These are phyloP conservation scores for Andrena minutula DNA, from an alignment of 2,888 invertebrate species.

Conservation along the genomic window DNA sequence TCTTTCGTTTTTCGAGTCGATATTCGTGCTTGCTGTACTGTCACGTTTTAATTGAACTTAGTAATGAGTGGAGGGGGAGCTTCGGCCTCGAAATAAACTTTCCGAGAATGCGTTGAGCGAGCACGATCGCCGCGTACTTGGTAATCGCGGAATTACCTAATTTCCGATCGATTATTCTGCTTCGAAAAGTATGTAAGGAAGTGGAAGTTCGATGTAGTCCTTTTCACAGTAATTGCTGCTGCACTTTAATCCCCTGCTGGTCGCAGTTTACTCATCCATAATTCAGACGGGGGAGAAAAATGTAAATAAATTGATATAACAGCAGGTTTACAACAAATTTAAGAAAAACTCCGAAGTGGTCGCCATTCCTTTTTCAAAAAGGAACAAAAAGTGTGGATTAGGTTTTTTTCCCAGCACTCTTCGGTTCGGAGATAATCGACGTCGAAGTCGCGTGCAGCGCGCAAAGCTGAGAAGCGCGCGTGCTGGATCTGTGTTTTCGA, in stretches of 20 bases:
- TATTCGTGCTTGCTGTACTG: not conserved
- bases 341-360: not conserved
- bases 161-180: not conserved
- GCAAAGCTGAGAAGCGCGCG: too few relatives aligned
- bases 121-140: not conserved
- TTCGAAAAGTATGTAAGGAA: not conserved
- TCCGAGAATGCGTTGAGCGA: not conserved
- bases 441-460: not conserved
- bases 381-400: not conserved
- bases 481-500: not conserved
- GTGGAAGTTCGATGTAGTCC: too few relatives aligned
- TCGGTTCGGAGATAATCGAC: not conserved
- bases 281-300: too few relatives aligned
- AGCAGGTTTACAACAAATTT: not conserved
- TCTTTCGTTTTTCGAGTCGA: not conserved
- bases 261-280: too few relatives aligned
- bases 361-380: not conserved
- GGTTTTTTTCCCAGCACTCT: not conserved
- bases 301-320: too few relatives aligned
- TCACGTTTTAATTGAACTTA: slow-evolving; percentile 17
- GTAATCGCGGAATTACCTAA: not conserved
- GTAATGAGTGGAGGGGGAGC: not conserved
- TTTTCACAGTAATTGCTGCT: too few relatives aligned
- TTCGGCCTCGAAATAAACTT: not conserved
- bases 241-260: too few relatives aligned